A percentile compares a stretch with the other conserved stretches of the same genome.
These are phyloP conservation scores for Tiaroga cobitis DNA, from an alignment of 2,797 vertebrate species.

Conservation along the genomic window DNA sequence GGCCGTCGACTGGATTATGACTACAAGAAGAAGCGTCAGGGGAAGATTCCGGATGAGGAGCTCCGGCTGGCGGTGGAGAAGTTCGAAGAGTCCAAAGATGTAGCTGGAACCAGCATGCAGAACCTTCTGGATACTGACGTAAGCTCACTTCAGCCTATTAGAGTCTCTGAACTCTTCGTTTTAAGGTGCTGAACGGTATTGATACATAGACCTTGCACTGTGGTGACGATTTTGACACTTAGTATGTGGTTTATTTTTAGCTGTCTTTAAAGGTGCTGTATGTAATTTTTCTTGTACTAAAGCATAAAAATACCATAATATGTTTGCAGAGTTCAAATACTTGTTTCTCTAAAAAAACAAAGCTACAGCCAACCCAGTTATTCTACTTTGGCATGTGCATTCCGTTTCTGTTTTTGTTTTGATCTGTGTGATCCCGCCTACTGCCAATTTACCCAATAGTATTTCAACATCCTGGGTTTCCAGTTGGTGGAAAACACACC, in stretches of 20 bases:
- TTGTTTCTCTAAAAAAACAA: neutral
- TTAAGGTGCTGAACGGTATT: neutral
- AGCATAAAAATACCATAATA: too few species aligned
- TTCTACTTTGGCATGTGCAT: neutral
- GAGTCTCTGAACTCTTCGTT: neutral
- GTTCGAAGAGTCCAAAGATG: slow-evolving; percentile 93
- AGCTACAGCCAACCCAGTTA: neutral
- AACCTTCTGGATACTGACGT: slow-evolving; percentile 96
- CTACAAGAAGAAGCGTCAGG: slow-evolving; percentile 98
- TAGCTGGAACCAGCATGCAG: slow-evolving; percentile 90
- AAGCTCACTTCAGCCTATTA: slow-evolving; percentile 61
- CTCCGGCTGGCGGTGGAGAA: slow-evolving; percentile 90
- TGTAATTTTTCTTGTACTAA: neutral
- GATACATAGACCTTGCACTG: neutral
- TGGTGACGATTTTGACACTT: neutral
- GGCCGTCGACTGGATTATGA: slow-evolving; percentile 94
- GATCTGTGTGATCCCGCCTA: too few species aligned
- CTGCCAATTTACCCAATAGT: neutral
- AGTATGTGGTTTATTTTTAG: neutral
- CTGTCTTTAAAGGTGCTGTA: neutral
- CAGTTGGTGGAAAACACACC: neutral
- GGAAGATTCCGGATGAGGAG: slow-evolving; percentile 94
- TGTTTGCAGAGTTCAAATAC: neutral
- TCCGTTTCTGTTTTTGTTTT: neutral
- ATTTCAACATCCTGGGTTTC: neutral